Base-by-base conservation (phyloP, 2,113 vertebrate genomes). In the Falcunculus frontatus region DNA sequence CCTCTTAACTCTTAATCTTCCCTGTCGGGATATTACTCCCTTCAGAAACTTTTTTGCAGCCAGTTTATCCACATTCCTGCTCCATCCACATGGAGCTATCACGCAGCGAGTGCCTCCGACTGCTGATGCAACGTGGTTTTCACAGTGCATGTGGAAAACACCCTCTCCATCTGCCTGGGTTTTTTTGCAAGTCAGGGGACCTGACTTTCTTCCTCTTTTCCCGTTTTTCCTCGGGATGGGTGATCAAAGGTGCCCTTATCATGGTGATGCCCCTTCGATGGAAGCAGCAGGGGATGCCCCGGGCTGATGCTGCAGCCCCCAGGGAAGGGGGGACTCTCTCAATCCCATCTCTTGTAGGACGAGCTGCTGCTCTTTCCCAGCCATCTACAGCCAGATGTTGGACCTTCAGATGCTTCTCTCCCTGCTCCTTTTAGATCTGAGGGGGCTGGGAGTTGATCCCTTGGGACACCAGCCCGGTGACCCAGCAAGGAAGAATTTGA, bases 1-100 rank as follows among this genome's bases (percentile, higher is more conserved):
- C 16, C 2, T 60, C 30, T 78, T 67, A 90, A 81, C 78, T 59
- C 79, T 44, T 30, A 22, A 49, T 5, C 52, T 60, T 88, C 95
- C 64, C 52, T 1, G 1, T 2, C 0, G 3, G 65, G 79, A 75
- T 44, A 1, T 2, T 49, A 56, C 7, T 78, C 64, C 39, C 29
- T 46, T 20, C 52, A 72, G 39, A 90, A 96, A 96, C 68, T 95
- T 95, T 89, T 26, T 33, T 44, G 15, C 73, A 87, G 87, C 60
- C 2, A 1, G n/a, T 96, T 90, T 80, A 53, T 63, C 55, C 63
- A 60, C 50, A 53, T 90, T 59, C 68, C 86, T 84, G 68, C 80
- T 80, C 83, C 76, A 70, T 80, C 83, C 76, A 67, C n/a, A 15
- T 3, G 9, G 62, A 90, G 72, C 16, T 85, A 32, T 3, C 74